Evolutionary conservation across 2,797 vertebrate genomes (phyloP).

Genomic region (Falco cherrug): DNA sequence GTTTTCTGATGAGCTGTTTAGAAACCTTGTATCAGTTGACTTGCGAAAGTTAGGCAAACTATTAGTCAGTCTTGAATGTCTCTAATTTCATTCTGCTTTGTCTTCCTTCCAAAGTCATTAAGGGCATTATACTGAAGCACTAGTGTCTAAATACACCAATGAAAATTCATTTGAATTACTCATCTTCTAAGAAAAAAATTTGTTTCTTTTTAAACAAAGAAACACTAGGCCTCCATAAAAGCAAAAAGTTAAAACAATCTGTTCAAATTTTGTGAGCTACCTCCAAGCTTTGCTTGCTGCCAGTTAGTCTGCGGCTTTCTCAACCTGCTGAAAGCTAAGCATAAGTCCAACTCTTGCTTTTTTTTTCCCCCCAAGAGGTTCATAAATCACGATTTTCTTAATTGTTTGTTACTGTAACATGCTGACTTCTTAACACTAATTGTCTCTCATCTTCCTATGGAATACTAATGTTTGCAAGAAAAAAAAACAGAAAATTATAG

Average conservation of each 20-base stretch:
- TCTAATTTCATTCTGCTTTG: slow-evolving; percentile 37
- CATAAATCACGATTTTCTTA: not conserved
- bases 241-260: slow-evolving; percentile 6
- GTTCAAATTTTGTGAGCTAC: slow-evolving; percentile 30
- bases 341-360: not conserved
- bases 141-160: not conserved
- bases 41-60: slow-evolving; percentile 14
- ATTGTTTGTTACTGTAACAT: not conserved
- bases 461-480: not conserved
- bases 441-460: not conserved
- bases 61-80: slow-evolving; percentile 1
- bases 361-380: not conserved
- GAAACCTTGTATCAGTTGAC: not conserved
- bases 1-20: not conserved
- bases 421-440: not conserved
- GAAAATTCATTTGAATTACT: slow-evolving; percentile 36
- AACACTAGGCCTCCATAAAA: not conserved
- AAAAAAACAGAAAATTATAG: not conserved
- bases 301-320: slow-evolving; percentile 10
- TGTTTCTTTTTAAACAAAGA: slow-evolving; percentile 44
- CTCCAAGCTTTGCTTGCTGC: slow-evolving; percentile 8
- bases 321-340: not conserved
- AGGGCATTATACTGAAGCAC: slow-evolving; percentile 33
- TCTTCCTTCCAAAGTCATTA: slow-evolving; percentile 25
- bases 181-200: slow-evolving; percentile 15